These are phyloP conservation scores for Pollenia angustigena DNA, from an alignment of 2,888 invertebrate genomes.

Conservation along the genomic window DNA sequence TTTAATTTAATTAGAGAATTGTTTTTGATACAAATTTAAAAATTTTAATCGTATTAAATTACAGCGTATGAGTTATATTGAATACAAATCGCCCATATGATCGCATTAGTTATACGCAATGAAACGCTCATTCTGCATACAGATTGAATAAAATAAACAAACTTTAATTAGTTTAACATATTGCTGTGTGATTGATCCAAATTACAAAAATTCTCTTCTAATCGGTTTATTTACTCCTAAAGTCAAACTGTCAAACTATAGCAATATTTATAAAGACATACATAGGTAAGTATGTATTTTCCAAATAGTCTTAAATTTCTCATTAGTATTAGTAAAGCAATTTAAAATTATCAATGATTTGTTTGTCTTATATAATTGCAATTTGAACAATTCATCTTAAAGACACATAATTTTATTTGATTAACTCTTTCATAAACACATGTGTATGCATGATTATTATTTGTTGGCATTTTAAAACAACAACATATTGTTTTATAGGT, in stretches of 20 bases:
- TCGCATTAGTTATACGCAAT: too few relatives aligned
- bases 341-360: not conserved
- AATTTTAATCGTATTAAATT: too few relatives aligned
- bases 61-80: too few relatives aligned
- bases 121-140: too few relatives aligned
- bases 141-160: too few relatives aligned
- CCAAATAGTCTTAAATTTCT: not conserved
- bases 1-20: too few relatives aligned
- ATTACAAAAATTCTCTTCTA: too few relatives aligned
- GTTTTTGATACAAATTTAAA: too few relatives aligned
- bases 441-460: not conserved
- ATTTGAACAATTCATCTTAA: not conserved
- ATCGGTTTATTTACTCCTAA: too few relatives aligned
- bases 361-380: not conserved
- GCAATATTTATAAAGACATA: not conserved
- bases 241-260: not conserved
- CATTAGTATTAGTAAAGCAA: not conserved
- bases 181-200: too few relatives aligned
- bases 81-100: too few relatives aligned
- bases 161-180: too few relatives aligned
- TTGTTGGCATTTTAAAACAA: not conserved
- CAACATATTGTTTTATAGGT: slow-evolving; percentile 25
- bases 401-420: slow-evolving; percentile 8
- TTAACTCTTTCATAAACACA: slow-evolving; percentile 14
- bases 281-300: not conserved